Base-by-base conservation (phyloP, 2,888 invertebrate genomes). In the Pollenia angustigena region DNA sequence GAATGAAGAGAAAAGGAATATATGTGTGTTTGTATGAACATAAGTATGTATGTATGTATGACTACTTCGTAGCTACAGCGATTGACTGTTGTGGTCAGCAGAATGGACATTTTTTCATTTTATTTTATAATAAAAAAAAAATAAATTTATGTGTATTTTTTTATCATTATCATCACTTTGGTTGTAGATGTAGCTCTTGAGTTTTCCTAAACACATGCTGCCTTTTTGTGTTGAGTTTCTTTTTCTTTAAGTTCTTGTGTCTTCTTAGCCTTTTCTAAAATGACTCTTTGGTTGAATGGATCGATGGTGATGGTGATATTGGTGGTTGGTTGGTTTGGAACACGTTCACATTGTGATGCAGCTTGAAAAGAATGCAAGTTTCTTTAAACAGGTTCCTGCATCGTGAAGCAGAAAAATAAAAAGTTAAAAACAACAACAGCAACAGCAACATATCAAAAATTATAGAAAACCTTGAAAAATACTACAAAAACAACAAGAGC, bases 381-480 rank as follows among this genome's bases (percentile, higher is more conserved):
- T 80, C 16, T 82, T 60, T 23, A 87, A 87, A 87, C 87, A 81
- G 87, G 87, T 87, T 87, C 87, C 79, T 83, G 87, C 84, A 87
- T 78, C 81, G 83, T 79, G 79, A 79, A 76, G 74, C 86, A 83
- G 66, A 81, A 81, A 78, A 48, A 16, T 48, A 68, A 46, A 58
- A 58, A 44, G 52, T 66, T 54, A 69, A 66, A 44, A 58, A 66
- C n/a, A 56, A 64, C 40, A 81, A 46, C 46, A 58, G 23, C n/a
- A 81, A 54, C 10, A 75, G 60, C 46, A 54, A 81, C 10, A 48
- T 14, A 78, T 64, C 14, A 74, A 78, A 72, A 40, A 58, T 72
- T 79, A 78, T 81, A 87, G 84, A 84, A 87, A 87, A 84, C 87
- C 87, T 87, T 87, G 87, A 87, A 84, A 83, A 87, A 81, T 62